Evolutionary conservation across 2,797 vertebrate species (phyloP), one percentile per base, ranked within the genome.

Genomic region (Syngnathus rostellatus): DNA sequence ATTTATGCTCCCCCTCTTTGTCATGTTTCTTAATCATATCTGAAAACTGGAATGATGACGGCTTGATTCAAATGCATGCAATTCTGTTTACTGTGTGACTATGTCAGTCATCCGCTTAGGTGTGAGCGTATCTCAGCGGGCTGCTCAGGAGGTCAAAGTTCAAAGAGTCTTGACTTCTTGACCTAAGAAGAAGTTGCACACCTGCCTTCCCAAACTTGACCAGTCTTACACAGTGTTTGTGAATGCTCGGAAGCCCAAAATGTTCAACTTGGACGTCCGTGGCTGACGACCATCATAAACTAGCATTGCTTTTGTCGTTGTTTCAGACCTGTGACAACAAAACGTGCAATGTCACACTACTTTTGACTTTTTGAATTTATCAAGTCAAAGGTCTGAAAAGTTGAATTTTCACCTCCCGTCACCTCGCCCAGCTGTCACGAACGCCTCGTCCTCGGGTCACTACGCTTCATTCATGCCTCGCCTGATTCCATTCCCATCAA

Each of bases 111-210:
- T 17, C 31, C 55, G 41, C 31, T 64, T 31, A 41, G 43, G 39
- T 70, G n/a, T 54, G 68, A 70, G 70, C 64, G 53, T 7, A 21
- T 74, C 65, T 77, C 38, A n/a, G 2, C n/a, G 65, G 62, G 45
- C 65, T 67, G 65, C 63, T 70, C 72, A 21, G 65, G 65, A 50
- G 73, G 74, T 79, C 75, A 80, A 25, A 77, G 71, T 79, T 85
- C 73, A 80, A 75, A 76, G 69, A 23, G 67, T 17, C 62, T 19
- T 67, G 39, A 66, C 72, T 64, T 80, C 80, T 79, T 71, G 68
- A 86, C 85, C 84, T 86, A 1, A 12, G 25, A 16, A 37, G 16
- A 55, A 37, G 1, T 64, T 65, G 74, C 70, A 79, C 3, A 58
- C 37, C 14, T 37, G 16, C 58, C n/a, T 21, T 25, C 4, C 0